phyloP scores from a whole-genome alignment of 2,113 vertebrate species.

The Nyctereutes procyonoides region DNA sequence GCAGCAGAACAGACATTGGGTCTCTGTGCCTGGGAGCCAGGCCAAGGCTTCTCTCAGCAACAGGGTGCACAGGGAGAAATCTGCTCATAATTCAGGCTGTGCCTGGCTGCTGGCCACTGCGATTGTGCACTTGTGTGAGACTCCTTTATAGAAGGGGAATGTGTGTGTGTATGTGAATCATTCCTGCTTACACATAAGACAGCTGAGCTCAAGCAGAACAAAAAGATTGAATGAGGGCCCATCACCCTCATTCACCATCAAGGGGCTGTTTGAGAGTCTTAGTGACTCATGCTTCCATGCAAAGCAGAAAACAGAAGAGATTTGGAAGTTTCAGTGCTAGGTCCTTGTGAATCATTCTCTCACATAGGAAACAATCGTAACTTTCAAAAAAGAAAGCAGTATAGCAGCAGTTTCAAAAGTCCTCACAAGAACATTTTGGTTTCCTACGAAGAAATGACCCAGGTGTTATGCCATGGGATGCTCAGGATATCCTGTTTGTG shows the following conservation, averaged over 20 bases:
- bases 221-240: not conserved
- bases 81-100: not conserved
- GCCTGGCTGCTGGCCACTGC: not conserved
- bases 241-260: not conserved
- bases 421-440: not conserved
- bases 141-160: not conserved
- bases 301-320: not conserved
- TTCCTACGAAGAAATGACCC: not conserved
- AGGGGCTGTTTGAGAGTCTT: not conserved
- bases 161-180: not conserved
- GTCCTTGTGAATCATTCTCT: not conserved
- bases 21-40: not conserved
- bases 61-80: not conserved
- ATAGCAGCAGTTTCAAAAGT: not conserved
- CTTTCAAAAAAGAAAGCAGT: not conserved
- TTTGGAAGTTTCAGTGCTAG: not conserved
- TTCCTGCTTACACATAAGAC: not conserved
- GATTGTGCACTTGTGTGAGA: not conserved
- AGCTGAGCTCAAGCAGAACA: not conserved
- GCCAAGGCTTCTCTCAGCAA: conserved; percentile 5
- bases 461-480: rapidly evolving
- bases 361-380: not conserved
- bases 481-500: not conserved
- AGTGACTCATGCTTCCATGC: not conserved
- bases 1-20: not conserved